Evolutionary conservation across 2,888 invertebrate genomes (phyloP).

Genomic region (Hemicrepidius hirtus): DNA sequence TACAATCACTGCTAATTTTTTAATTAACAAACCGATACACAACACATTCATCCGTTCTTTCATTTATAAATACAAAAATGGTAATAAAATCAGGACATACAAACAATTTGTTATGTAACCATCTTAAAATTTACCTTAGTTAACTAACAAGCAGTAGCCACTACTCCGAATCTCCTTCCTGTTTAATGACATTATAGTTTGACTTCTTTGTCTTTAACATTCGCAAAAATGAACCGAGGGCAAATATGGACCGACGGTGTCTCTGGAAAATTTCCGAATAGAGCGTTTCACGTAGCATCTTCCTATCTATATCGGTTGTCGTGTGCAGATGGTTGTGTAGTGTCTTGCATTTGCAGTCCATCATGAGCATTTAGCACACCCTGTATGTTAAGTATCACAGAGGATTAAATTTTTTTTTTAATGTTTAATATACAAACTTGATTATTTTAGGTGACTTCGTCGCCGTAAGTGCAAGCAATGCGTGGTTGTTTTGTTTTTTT

Average conservation of each 20-base stretch:
- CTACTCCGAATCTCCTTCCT: constrained; percentile 69
- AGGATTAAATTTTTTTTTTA: constrained; percentile 24
- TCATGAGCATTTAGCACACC: constrained; percentile 56
- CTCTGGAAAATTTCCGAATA: constrained; percentile 87
- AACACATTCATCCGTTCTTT: not conserved
- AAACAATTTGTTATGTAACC: constrained; percentile 2
- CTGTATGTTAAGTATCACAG: constrained; percentile 50
- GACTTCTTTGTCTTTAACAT: constrained; percentile 85
- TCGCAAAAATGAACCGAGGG: constrained; percentile 83
- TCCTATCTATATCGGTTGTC: constrained; percentile 73
- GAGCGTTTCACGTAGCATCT: constrained; percentile 82
- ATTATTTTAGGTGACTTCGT: constrained; percentile 13
- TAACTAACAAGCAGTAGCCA: constrained; percentile 2
- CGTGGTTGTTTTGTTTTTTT: constrained; percentile 11
- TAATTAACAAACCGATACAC: constrained; percentile 1
- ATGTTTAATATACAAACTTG: constrained; percentile 11
- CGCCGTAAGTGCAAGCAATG: constrained; percentile 44
- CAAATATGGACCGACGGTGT: constrained; percentile 84
- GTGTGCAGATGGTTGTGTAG: constrained; percentile 58
- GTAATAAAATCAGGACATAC: not conserved
- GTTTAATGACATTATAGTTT: constrained; percentile 84
- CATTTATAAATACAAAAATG: not conserved
- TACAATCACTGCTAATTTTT: too few relatives aligned
- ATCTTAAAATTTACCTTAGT: not conserved
- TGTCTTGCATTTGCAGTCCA: constrained; percentile 57